Percentiles rank a stretch among this genome's conserved stretches.
Conservation (phyloP, 2,888 invertebrate species). For the Diplolepis rosae region DNA sequence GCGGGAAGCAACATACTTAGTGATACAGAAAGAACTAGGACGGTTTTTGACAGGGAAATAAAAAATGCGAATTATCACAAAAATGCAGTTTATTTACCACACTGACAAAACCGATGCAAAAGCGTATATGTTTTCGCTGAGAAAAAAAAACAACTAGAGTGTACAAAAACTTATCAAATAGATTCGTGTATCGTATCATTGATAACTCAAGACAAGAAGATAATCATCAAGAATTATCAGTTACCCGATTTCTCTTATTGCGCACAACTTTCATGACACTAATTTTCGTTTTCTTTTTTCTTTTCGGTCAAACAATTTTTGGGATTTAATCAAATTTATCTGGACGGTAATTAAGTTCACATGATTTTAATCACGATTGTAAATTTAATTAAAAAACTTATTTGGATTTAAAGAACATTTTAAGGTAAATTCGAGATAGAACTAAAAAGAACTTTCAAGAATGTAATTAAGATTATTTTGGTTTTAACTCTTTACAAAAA, state of each 20-base stretch:
- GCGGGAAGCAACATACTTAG: constrained; percentile 40
- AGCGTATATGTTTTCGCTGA: constrained; percentile 46
- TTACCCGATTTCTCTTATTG: constrained; percentile 26
- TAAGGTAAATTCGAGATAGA: not conserved
- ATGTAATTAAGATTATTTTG: not conserved
- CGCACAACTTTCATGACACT: constrained; percentile 44
- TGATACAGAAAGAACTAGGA: constrained; percentile 49
- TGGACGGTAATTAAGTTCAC: not conserved
- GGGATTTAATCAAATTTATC: not conserved
- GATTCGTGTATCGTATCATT: constrained; percentile 23
- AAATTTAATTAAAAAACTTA: too few relatives aligned
- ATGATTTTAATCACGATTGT: not conserved
- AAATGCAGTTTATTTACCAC: constrained; percentile 73
- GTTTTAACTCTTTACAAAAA: not conserved
- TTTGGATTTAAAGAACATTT: too few relatives aligned
- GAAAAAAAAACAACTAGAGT: constrained; percentile 46
- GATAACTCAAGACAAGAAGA: not conserved
- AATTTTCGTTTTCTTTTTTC: constrained; percentile 40
- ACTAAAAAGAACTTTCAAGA: not conserved
- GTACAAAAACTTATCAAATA: constrained; percentile 54
- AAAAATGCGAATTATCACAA: constrained; percentile 72
- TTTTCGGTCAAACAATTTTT: constrained; percentile 12
- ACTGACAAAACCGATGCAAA: constrained; percentile 69
- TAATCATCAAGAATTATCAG: constrained; percentile 13
- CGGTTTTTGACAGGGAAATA: constrained; percentile 68